Evolutionary conservation across 2,113 vertebrate species (phyloP), one percentile per base, ranked within the genome.

Genomic region (Platichthys stellatus): DNA sequence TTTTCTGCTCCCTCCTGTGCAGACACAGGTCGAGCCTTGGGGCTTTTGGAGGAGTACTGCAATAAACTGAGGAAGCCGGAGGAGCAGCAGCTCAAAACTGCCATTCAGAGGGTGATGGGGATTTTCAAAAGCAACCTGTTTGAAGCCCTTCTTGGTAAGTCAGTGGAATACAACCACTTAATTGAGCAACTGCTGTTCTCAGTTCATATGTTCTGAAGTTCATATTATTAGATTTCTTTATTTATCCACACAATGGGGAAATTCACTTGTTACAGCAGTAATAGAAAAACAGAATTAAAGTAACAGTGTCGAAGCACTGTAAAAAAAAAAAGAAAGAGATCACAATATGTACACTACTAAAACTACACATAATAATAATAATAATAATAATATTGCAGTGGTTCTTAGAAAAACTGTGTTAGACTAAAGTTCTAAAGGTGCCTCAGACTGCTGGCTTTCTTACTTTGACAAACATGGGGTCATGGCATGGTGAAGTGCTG

Each of bases 111-210:
- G 92, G 96, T 98, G 81, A 96, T 97, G 95, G 93, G 90, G 70
- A 96, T 98, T 93, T 97, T 99, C 90, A 96, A 94, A 89, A 99
- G 97, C 94, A 96, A 95, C 88, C 94, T 99, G 83, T 99, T 99
- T 91, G 95, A 97, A 92, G 97, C 97, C 56, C 94, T 99, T 89
- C 92, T 99, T 78, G 97, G 97, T 99, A 95, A 93, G 97, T 95
- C 35, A 43, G 3, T 51, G 3, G 31, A 65, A 7, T 40, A 56
- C 24, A 21, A 28, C 3, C 26, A 26, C 4, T 28, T 40, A 20
- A 24, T n/a, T 23, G 6, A 21, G 40, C 61, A 10, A 13, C 45
- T 62, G 8, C 0, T 64, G 2, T 56, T 21, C 35, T 56, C 28
- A 38, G 15, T 72, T 53, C 20, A 31, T n/a, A 53, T n/a, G 18